These are phyloP conservation scores for Sitta carolinensis DNA, from an alignment of 2,797 vertebrate genomes.

Conservation along the genomic window DNA sequence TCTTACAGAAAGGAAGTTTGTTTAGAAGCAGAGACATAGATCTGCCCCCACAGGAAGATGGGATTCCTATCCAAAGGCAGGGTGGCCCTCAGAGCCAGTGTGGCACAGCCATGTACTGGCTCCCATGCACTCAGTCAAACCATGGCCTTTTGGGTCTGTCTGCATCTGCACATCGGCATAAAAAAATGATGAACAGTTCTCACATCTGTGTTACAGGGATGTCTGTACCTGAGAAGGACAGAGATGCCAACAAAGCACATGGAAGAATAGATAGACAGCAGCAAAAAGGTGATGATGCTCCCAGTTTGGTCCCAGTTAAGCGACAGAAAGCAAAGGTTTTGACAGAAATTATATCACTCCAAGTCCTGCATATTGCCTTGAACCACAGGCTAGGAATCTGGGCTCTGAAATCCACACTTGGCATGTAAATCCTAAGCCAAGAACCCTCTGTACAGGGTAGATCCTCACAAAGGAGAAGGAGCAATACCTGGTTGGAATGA, in stretches of 20 bases:
- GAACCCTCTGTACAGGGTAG: background rate
- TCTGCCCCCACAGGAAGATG: background rate
- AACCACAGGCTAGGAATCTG: background rate
- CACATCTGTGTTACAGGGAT: accelerated
- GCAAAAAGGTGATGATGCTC: background rate
- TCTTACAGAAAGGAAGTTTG: background rate
- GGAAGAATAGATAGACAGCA: background rate
- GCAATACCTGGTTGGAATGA: background rate
- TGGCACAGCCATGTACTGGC: background rate
- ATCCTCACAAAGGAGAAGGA: background rate
- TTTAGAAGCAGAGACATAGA: background rate
- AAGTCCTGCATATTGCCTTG: background rate
- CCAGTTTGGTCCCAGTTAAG: background rate
- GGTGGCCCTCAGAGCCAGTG: background rate
- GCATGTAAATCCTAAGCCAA: background rate
- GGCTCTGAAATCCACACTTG: accelerated
- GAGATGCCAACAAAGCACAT: background rate
- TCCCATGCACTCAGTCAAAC: accelerated
- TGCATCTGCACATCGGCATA: background rate
- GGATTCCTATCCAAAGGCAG: background rate
- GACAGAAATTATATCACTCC: accelerated
- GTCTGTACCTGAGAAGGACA: background rate
- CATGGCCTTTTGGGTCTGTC: background rate
- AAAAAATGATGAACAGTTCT: background rate
- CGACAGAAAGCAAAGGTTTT: background rate